Percentiles rank a stretch among this genome's conserved stretches.
These are phyloP conservation scores for Dendrolimus punctatus DNA, from an alignment of 1,140 invertebrate genomes.

Conservation along the genomic window DNA sequence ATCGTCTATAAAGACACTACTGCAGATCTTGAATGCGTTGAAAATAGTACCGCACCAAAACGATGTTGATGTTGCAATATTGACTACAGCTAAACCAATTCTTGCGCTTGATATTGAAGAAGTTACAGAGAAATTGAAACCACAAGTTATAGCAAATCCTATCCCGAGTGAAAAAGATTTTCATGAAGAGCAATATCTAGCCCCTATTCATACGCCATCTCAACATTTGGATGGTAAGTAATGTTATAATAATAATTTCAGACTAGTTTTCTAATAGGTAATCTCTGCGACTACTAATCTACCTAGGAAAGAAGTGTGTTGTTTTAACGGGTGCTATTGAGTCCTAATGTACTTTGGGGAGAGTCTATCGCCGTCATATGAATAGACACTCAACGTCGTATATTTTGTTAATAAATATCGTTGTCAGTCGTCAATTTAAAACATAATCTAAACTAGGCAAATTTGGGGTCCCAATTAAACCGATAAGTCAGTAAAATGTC, in stretches of 20 bases:
- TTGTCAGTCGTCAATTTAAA: no score
- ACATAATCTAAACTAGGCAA: no score
- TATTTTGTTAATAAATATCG: no score
- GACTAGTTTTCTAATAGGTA: no score
- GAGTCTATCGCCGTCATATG: no score
- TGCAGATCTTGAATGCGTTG: slow-evolving; percentile 79
- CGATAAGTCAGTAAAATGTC: no score
- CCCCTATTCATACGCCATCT: slow-evolving; percentile 48
- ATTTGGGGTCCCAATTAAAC: no score
- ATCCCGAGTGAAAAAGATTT: slow-evolving; percentile 22
- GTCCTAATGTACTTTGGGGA: no score
- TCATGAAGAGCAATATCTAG: slow-evolving; percentile 47
- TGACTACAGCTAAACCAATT: slow-evolving; percentile 57
- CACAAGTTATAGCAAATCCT: slow-evolving; percentile 10
- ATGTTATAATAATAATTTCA: not conserved
- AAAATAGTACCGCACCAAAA: slow-evolving; percentile 69
- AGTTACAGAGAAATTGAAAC: slow-evolving; percentile 12
- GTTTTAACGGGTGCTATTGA: no score
- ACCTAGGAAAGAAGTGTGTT: no score
- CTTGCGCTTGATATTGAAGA: slow-evolving; percentile 26
- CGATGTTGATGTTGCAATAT: slow-evolving; percentile 29
- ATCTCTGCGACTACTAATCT: no score
- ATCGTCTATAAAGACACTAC: slow-evolving; percentile 82
- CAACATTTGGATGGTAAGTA: slow-evolving; percentile 60
- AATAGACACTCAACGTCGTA: no score